Evolutionary conservation across 2,797 vertebrate species (phyloP).

Genomic region (Erpetoichthys calabaricus): DNA sequence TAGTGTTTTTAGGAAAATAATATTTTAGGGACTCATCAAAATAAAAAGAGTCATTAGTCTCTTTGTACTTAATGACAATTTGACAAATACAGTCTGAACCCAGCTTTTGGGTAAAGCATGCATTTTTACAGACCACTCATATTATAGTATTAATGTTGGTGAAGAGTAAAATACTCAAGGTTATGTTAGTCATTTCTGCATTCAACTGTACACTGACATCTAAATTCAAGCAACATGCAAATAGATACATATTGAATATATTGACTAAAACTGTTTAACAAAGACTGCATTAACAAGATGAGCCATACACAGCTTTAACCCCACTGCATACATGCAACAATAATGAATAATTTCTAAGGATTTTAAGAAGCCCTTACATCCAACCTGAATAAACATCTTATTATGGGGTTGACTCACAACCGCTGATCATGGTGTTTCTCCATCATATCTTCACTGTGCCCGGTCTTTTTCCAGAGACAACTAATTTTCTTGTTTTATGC

Average conservation of each 20-base stretch:
- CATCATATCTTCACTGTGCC: not conserved
- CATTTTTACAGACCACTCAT: too few relatives aligned
- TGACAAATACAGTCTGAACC: too few relatives aligned
- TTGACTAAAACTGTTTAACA: not conserved
- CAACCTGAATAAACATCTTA: not conserved
- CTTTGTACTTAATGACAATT: too few relatives aligned
- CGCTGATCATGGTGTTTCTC: not conserved
- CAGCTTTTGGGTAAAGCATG: too few relatives aligned
- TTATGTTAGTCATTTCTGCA: too few relatives aligned
- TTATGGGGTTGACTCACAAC: not conserved
- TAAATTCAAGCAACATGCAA: not conserved
- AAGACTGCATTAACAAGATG: not conserved
- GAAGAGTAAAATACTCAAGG: too few relatives aligned
- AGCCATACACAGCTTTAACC: not conserved
- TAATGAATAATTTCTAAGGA: slow-evolving; percentile 3
- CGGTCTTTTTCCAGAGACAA: not conserved
- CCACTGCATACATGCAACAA: slow-evolving; percentile 7
- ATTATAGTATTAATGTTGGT: too few relatives aligned
- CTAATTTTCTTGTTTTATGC: slow-evolving; percentile 8
- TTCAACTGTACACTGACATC: not conserved
- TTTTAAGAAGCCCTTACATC: too few relatives aligned
- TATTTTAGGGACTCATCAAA: too few relatives aligned
- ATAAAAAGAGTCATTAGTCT: too few relatives aligned
- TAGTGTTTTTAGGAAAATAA: too few relatives aligned
- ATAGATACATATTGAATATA: not conserved